phyloP scores from a whole-genome alignment of 2,797 vertebrate genomes.

The Fringilla coelebs region DNA sequence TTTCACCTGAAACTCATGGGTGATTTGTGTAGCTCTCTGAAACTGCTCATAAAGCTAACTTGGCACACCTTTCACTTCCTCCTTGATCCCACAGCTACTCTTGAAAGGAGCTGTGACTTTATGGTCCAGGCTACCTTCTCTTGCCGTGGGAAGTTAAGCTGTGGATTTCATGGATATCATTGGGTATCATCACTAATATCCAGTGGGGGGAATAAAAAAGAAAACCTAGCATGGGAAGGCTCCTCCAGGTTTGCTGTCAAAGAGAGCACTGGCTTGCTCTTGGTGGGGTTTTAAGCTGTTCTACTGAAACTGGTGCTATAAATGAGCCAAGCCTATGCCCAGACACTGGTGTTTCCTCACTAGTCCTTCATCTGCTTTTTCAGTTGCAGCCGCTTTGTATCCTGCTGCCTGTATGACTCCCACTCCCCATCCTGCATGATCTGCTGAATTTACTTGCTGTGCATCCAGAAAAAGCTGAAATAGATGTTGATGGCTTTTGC shows the following conservation, averaged over 20 bases:
- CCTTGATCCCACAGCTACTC: neutral
- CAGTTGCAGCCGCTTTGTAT: neutral
- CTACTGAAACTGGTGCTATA: neutral
- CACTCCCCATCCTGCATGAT: neutral
- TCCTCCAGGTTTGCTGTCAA: neutral
- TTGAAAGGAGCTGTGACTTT: neutral
- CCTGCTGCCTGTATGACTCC: neutral
- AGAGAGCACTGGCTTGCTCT: neutral
- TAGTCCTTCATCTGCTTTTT: neutral
- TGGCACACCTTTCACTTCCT: neutral
- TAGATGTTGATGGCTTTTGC: conserved; percentile 30
- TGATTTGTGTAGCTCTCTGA: neutral
- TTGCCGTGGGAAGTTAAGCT: neutral
- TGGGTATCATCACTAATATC: neutral
- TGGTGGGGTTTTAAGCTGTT: neutral
- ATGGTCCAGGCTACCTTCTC: neutral
- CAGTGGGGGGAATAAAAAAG: neutral
- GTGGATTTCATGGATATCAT: neutral
- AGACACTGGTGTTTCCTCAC: neutral
- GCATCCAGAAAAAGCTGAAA: conserved; percentile 12
- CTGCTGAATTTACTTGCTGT: neutral
- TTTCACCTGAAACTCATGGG: neutral
- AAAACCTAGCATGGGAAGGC: neutral
- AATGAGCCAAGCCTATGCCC: neutral
- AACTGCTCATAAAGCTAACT: neutral